phyloP scores from a whole-genome alignment of 2,888 invertebrate genomes.

The Trichopria drosophilae region DNA sequence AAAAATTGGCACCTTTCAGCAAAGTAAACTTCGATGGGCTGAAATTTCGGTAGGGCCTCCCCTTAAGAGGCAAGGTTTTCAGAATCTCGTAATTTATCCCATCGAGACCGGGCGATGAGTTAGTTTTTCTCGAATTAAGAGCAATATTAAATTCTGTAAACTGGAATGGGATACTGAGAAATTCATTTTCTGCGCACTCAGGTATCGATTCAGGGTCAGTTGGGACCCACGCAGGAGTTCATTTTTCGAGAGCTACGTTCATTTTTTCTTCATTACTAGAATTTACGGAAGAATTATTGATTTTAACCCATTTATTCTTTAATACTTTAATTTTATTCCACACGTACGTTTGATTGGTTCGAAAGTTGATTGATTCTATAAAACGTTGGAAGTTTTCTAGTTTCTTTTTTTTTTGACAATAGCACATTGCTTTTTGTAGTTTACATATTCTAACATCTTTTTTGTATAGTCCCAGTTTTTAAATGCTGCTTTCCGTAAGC shows the following conservation, averaged over 20 bases:
- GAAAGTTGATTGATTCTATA: not conserved
- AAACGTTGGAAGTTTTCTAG: not conserved
- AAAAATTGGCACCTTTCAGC: too few species aligned
- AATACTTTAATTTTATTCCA: conserved; percentile 8
- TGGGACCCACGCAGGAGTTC: not conserved
- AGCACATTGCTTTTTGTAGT: too few species aligned
- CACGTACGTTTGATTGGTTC: not conserved
- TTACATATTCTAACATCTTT: too few species aligned
- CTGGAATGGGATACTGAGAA: not conserved
- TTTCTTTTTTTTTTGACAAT: too few species aligned
- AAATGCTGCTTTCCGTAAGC: too few species aligned
- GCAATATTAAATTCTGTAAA: conserved; percentile 1
- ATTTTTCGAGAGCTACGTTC: not conserved
- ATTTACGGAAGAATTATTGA: not conserved
- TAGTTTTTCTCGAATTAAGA: not conserved
- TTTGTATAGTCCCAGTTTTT: too few species aligned
- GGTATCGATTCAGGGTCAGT: not conserved
- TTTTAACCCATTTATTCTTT: not conserved
- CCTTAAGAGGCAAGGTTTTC: too few species aligned
- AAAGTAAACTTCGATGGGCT: too few species aligned
- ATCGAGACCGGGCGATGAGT: conserved; percentile 8
- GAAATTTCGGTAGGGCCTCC: too few species aligned
- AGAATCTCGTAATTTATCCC: conserved; percentile 8
- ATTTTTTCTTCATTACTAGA: too few species aligned
- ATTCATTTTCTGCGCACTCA: not conserved